Base-by-base conservation (phyloP, 2,797 vertebrate genomes). In the Enteromius trimaculatus region DNA sequence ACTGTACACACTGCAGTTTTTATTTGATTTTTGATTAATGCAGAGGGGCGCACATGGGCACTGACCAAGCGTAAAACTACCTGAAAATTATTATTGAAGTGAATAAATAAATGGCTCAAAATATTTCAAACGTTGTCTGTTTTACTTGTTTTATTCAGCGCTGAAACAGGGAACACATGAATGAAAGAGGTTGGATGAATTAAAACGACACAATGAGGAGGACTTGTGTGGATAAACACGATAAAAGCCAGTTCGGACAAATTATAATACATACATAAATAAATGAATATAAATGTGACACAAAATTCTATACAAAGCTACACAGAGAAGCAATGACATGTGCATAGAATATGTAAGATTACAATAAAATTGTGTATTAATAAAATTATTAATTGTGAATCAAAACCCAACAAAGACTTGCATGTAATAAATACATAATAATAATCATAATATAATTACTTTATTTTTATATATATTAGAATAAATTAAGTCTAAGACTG, bases 51-150 rank as follows among this genome's bases (percentile, higher is more conserved):
- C 53, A 77, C 77, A 77, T 75, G 58, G 83, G 72, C 79, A 82
- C 88, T 79, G 77, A 80, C 86, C 86, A 91, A 87, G 88, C 92
- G 88, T 90, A 90, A 82, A 88, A 90, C 87, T 89, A 79, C 90
- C 66, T 82, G 37, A 77, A 89, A 90, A 90, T 87, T 86, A 90
- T 87, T 86, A 84, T 91, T 80, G 90, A 92, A 93, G 90, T 93
- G 86, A 87, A 88, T 79, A 93, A 94, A 93, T 88, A 14, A 84
- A 91, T 89, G 66, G 53, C 55, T 86, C 7, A 87, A 90, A 94
- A 92, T 77, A 69, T 87, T 84, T 65, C 29, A 79, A 75, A 47
- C 6, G 6, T 44, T 82, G 83, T 60, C n/a, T 82, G 78, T 72
- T 6, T 71, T 85, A 5, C 74, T 68, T 34, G 34, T 34, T 23